Evolutionary conservation across 35 echinoderm and acorn worm genomes (phyloP).

Genomic region (Ptychodera flava): DNA sequence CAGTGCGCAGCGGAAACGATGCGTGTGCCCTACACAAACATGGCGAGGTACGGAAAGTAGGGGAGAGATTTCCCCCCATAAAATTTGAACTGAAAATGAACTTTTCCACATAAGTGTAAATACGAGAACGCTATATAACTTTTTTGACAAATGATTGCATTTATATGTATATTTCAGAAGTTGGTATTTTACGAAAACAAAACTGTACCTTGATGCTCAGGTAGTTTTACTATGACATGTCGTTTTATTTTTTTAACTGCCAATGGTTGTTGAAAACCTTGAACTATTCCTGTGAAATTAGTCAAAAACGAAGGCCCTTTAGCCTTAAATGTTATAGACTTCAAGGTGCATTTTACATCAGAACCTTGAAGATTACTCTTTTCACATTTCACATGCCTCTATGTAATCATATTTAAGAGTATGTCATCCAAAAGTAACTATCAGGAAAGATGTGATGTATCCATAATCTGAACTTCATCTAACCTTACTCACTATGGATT

Average conservation of each 20-base stretch:
- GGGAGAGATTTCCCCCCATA: background rate
- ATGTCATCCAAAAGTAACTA: too few species aligned
- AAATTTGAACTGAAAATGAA: background rate
- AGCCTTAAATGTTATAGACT: too few species aligned
- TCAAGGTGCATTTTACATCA: too few species aligned
- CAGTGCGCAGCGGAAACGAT: constrained; percentile 7
- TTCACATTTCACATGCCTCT: too few species aligned
- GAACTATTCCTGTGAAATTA: too few species aligned
- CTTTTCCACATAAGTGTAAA: background rate
- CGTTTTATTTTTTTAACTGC: background rate
- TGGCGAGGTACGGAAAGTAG: background rate
- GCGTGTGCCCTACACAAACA: background rate
- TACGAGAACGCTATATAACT: background rate
- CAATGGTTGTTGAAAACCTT: too few species aligned
- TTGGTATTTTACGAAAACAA: background rate
- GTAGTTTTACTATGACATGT: background rate
- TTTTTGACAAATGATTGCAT: background rate
- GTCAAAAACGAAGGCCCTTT: too few species aligned
- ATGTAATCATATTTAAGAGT: too few species aligned
- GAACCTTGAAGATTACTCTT: too few species aligned
- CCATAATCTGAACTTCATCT: too few species aligned
- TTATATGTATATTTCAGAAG: background rate
- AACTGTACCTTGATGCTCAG: background rate
- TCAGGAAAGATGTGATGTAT: too few species aligned
- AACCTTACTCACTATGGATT: too few species aligned